phyloP scores from a whole-genome alignment of 2,888 invertebrate species.

The Gerris lacustris region DNA sequence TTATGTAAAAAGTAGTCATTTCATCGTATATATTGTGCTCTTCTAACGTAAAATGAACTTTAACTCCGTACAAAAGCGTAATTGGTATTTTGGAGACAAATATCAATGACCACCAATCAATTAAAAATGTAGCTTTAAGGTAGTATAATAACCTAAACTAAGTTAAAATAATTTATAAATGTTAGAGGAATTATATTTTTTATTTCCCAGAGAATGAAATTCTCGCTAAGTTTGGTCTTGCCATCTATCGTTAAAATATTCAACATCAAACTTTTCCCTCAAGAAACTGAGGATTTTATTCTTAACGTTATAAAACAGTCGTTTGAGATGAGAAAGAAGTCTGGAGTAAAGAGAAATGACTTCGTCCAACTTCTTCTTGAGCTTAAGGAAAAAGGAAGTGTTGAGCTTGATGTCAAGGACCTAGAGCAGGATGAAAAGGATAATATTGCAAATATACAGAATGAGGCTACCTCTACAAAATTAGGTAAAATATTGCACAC shows the following conservation, averaged over 20 bases:
- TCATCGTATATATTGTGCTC: too few species aligned
- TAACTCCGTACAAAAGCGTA: too few species aligned
- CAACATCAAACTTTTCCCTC: background rate
- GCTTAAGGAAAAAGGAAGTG: conserved; percentile 13
- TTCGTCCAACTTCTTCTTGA: conserved; percentile 18
- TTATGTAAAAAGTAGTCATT: too few species aligned
- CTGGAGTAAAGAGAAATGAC: conserved; percentile 19
- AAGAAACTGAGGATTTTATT: conserved; percentile 5
- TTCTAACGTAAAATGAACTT: too few species aligned
- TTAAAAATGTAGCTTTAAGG: too few species aligned
- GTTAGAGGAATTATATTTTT: too few species aligned
- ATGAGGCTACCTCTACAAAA: background rate
- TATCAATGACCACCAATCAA: too few species aligned
- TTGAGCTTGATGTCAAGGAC: conserved; percentile 9
- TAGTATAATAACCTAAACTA: too few species aligned
- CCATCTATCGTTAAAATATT: background rate
- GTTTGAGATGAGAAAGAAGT: conserved; percentile 11
- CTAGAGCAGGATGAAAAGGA: background rate
- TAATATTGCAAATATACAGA: background rate
- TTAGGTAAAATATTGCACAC: background rate
- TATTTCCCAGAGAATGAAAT: too few species aligned
- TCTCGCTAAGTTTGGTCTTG: too few species aligned
- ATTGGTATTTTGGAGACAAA: too few species aligned
- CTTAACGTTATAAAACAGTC: background rate
- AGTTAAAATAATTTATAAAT: too few species aligned